Base-by-base conservation (phyloP, 2,113 vertebrate species). In the Pachypanchax playfairii region DNA sequence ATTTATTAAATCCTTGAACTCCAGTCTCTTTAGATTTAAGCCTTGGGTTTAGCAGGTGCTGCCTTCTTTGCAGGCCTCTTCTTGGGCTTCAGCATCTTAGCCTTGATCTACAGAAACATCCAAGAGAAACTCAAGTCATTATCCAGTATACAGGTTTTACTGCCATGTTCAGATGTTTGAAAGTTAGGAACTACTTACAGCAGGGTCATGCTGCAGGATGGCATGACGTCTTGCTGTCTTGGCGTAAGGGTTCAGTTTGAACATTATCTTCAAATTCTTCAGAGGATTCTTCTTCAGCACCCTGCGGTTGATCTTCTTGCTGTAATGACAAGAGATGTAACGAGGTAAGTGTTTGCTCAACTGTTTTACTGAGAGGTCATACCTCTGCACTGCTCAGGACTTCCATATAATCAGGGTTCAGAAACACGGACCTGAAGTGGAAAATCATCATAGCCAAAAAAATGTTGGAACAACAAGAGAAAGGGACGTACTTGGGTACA, bases 261-360 rank as follows among this genome's bases (percentile, higher is more conserved):
- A 87, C 97, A 99, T 99, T 56, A 99, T 88, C 52, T 94, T 94
- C 87, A 98, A 71, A 33, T 98, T 98, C 92, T 98, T 99, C 90
- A 99, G 89, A 1, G 97, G 97, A 65, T 99, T 99, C 94, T 99
- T 98, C 94, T 99, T 99, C 70, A 98, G 90, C 35, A 98, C 93
- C 64, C 95, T 94, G 69, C 97, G 94, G 21, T 87, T 90, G 83
- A 96, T 94, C 92, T 94, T 98, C 70, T 95, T 98, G 77, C 97
- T 99, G 77, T 1, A 79, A 80, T 42, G 21, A 36, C 18, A 61
- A 50, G 18, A 66, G 1, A 1, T 0, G 65, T 43, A 70, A 7
- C 33, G 9, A 65, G 13, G 0, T 28, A 11, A 11, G 48, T 6
- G 10, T 22, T 4, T 7, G 3, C 5, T 10, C 0, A 49, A n/a